Evolutionary conservation across 2,888 invertebrate genomes (phyloP).

Genomic region (Rhogogaster chlorosoma): DNA sequence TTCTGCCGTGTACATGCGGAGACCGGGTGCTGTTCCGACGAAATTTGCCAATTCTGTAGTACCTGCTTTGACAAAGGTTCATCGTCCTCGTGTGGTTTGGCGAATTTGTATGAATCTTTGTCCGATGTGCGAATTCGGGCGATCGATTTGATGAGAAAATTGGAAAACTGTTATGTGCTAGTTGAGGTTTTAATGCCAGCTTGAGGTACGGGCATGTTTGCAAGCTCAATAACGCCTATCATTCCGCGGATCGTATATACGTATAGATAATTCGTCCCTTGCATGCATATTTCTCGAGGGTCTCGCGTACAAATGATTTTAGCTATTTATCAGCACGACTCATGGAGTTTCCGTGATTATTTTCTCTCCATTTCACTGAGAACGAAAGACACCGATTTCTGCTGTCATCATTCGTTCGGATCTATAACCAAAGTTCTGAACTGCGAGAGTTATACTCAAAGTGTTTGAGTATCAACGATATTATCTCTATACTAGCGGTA

Average conservation of each 20-base stretch:
- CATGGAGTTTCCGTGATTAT: neutral
- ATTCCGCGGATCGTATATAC: neutral
- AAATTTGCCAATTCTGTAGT: constrained; percentile 9
- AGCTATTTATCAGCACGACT: constrained; percentile 22
- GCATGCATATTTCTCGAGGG: neutral
- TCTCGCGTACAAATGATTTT: neutral
- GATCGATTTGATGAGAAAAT: neutral
- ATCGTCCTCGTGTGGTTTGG: neutral
- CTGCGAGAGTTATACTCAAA: neutral
- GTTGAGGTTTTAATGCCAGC: neutral
- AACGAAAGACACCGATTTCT: neutral
- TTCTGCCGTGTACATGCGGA: neutral
- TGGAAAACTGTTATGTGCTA: no score
- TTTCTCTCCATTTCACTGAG: neutral
- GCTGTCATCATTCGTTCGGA: neutral
- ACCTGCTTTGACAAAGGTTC: neutral
- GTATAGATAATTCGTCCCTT: neutral
- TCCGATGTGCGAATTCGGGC: neutral
- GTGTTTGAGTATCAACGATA: constrained; percentile 25
- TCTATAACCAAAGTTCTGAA: constrained; percentile 20
- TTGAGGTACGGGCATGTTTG: constrained; percentile 8
- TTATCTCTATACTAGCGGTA: neutral
- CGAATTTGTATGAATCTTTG: neutral
- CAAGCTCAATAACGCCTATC: constrained; percentile 19
- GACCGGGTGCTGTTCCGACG: constrained; percentile 5